Evolutionary conservation across 2,888 invertebrate genomes (phyloP).

Genomic region (Callyntrura sp.): DNA sequence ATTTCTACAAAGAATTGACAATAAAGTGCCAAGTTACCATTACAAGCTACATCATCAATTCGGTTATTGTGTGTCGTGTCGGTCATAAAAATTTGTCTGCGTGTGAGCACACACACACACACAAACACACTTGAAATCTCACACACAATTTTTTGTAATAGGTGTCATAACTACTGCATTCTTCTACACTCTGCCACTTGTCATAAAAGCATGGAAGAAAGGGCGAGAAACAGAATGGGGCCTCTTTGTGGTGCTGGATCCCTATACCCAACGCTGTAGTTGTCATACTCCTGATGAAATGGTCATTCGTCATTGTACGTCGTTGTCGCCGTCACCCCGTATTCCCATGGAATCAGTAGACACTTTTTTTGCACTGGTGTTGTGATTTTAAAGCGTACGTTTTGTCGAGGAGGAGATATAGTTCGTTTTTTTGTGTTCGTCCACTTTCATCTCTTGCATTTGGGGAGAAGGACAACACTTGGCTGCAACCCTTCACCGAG

Average conservation of each 20-base stretch:
- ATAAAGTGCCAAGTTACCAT: constrained; percentile 3
- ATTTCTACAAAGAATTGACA: constrained; percentile 25
- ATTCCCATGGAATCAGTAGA: constrained; percentile 29
- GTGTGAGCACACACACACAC: constrained; percentile 56
- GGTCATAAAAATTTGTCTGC: constrained; percentile 75
- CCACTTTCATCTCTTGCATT: constrained; percentile 71
- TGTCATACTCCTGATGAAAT: constrained; percentile 47
- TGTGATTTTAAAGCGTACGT: constrained; percentile 8
- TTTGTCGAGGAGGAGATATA: constrained; percentile 38
- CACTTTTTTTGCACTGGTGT: neutral
- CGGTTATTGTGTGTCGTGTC: constrained; percentile 60
- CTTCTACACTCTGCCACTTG: constrained; percentile 3
- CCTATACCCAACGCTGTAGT: constrained; percentile 6
- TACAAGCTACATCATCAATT: constrained; percentile 45
- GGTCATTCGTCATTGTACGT: constrained; percentile 67
- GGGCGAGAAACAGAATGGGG: constrained; percentile 61
- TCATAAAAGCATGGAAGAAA: constrained; percentile 1
- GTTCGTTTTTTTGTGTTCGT: constrained; percentile 40
- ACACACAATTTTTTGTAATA: constrained; percentile 43
- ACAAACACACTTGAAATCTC: constrained; percentile 62
- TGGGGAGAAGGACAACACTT: constrained; percentile 68
- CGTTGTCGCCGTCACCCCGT: constrained; percentile 30
- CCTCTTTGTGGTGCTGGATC: constrained; percentile 48
- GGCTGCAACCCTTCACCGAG: constrained; percentile 77
- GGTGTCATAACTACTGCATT: constrained; percentile 27